Conservation (phyloP, 1,140 invertebrate species). For the Leptinotarsa texana region DNA sequence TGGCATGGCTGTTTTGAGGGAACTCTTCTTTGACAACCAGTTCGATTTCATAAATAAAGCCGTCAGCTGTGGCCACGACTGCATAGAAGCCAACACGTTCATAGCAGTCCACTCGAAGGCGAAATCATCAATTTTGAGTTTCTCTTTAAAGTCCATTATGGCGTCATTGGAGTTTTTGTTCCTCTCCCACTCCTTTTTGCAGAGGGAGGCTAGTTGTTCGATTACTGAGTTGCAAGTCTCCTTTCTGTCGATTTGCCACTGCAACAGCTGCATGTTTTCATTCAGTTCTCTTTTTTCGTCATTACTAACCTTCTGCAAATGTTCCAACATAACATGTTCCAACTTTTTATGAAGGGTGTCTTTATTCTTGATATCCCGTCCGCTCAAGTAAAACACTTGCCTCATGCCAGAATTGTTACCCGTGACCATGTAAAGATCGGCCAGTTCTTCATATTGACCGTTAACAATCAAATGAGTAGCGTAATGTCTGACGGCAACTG, state of each 20-base stretch:
- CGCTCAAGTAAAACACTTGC: constrained; percentile 43
- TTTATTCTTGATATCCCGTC: constrained; percentile 35
- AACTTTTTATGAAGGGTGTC: constrained; percentile 36
- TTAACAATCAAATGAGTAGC: constrained; percentile 44
- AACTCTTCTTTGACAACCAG: constrained; percentile 46
- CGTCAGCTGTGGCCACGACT: constrained; percentile 44
- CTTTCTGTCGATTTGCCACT: constrained; percentile 43
- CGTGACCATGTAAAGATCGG: constrained; percentile 42
- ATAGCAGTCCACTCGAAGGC: constrained; percentile 49
- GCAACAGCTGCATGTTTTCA: constrained; percentile 40
- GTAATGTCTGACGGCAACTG: constrained; percentile 45
- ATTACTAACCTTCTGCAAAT: constrained; percentile 36
- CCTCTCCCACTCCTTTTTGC: constrained; percentile 37
- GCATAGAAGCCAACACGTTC: constrained; percentile 43
- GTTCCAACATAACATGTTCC: constrained; percentile 38
- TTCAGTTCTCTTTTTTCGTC: constrained; percentile 39
- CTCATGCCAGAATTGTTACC: constrained; percentile 41
- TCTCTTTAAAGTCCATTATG: constrained; percentile 41
- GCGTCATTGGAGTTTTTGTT: constrained; percentile 35
- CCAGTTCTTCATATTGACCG: constrained; percentile 39
- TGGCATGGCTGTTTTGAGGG: constrained; percentile 43
- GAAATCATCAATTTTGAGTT: constrained; percentile 45
- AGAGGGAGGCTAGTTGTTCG: constrained; percentile 43
- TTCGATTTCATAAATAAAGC: constrained; percentile 49
- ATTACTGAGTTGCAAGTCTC: constrained; percentile 39